A percentile compares a stretch with the other conserved stretches of the same genome.
Evolutionary conservation across 2,797 vertebrate species (phyloP).

Genomic region (Hephaestus fuliginosus): DNA sequence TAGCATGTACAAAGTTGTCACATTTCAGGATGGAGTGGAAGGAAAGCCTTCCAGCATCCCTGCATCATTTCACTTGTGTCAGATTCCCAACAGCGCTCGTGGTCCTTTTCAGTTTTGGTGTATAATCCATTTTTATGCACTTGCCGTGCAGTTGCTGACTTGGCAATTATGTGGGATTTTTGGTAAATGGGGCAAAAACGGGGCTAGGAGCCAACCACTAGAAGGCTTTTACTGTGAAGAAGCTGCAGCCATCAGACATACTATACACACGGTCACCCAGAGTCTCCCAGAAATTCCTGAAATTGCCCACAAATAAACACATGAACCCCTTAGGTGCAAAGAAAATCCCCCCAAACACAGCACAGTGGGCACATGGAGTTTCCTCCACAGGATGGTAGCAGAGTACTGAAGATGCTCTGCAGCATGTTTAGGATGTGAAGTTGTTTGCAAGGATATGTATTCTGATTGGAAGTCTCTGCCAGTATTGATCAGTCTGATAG

Average conservation of each 20-base stretch:
- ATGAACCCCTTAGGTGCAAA: background rate
- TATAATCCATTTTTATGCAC: background rate
- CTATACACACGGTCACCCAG: background rate
- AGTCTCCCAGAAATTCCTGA: background rate
- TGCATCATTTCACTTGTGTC: background rate
- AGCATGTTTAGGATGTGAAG: background rate
- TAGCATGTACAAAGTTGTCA: no score
- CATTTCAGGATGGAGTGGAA: no score
- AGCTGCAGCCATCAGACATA: background rate
- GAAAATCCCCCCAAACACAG: background rate
- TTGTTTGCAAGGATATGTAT: background rate
- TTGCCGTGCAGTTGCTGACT: background rate
- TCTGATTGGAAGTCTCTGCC: background rate
- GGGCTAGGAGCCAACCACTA: background rate
- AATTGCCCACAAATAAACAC: background rate
- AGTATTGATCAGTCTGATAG: background rate
- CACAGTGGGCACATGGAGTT: background rate
- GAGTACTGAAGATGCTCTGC: background rate
- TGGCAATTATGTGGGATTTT: background rate
- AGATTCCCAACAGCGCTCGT: background rate
- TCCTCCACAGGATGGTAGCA: conserved; percentile 36
- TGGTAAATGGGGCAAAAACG: background rate
- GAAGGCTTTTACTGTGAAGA: background rate
- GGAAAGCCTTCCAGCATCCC: background rate
- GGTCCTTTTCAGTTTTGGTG: background rate